A percentile compares a stretch with the other conserved stretches of the same genome.
Evolutionary conservation across 2,888 invertebrate species (phyloP).

Genomic region (Reticulitermes lucifugus): DNA sequence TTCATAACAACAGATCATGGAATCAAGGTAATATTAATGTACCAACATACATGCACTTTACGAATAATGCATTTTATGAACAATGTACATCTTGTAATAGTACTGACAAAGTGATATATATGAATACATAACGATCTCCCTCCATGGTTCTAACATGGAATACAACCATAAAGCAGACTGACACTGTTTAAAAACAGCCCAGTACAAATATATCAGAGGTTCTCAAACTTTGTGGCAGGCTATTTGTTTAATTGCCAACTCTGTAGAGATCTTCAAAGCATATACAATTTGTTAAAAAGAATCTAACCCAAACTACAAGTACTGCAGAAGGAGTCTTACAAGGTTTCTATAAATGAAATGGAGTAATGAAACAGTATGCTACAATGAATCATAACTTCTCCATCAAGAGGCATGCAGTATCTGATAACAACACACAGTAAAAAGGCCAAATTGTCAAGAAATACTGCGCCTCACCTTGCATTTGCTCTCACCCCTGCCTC

Average conservation of each 20-base stretch:
- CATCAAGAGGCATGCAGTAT: conserved; percentile 46
- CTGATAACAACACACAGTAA: conserved; percentile 47
- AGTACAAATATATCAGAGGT: conserved; percentile 57
- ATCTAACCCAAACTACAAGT: conserved; percentile 31
- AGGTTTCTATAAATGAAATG: conserved; percentile 29
- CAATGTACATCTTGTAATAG: neutral
- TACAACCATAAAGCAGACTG: neutral
- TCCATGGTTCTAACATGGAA: conserved; percentile 31
- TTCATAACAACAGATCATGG: conserved; percentile 14
- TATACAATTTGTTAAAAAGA: neutral
- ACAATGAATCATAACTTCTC: conserved; percentile 39
- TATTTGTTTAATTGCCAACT: conserved; percentile 26
- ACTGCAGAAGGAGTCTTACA: conserved; percentile 18
- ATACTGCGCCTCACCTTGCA: conserved; percentile 67
- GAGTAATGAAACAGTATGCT: conserved; percentile 31
- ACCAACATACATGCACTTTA: conserved; percentile 26
- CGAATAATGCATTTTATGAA: conserved; percentile 4
- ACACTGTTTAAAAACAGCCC: conserved; percentile 1
- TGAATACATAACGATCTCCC: neutral
- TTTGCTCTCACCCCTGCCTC: conserved; percentile 68
- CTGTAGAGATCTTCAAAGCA: conserved; percentile 10
- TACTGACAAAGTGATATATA: neutral
- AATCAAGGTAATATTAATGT: neutral
- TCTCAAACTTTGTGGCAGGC: conserved; percentile 58
- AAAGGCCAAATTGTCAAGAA: conserved; percentile 47